Base-by-base conservation (phyloP, 2,797 vertebrate species). In the Menidia menidia region DNA sequence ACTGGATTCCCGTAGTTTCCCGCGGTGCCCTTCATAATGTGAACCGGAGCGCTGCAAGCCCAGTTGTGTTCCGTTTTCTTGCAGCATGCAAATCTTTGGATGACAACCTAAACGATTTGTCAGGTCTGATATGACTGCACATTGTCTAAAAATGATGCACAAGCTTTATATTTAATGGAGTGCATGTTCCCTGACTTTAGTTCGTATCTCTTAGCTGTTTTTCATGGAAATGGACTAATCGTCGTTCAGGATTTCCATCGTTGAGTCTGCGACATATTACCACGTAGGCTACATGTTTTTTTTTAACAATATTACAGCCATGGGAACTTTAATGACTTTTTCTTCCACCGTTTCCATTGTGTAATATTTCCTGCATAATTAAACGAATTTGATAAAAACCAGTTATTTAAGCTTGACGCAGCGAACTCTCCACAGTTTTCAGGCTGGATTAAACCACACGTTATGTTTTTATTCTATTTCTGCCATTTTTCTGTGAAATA, bases 1-100 rank as follows among this genome's bases (percentile, higher is more conserved):
- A 63, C 58, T 10, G 68, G 67, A 82, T 84, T 53, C 43, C 54
- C 45, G 60, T 12, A 25, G 64, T 32, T 82, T 67, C 58, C 57
- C 43, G 67, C 71, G 19, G 48, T 65, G 68, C 47, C 78, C 71
- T 87, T 80, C 72, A 53, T 72, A 58, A 53, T 13, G 41, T 61
- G 67, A 81, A 68, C 60, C 63, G 19, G 65, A 44, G 47, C 67
- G 73, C 56, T 45, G 71, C 62, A 41, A 74, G 58, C 12, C 55
- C 68, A 63, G 54, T 13, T 42, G 67, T 59, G 61, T 55, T 19
- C 32, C 30, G 18, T 60, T 55, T 42, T 78, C 64, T 55, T 18
- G 47, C 60, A 71, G 60, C 66, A 48, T 61, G 57, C 42, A 75
- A 32, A 69, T 85, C 62, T 71, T 69, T 75, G 70, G 82, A 86